Conservation (phyloP, 2,113 vertebrate genomes). For the Piaya cayana region DNA sequence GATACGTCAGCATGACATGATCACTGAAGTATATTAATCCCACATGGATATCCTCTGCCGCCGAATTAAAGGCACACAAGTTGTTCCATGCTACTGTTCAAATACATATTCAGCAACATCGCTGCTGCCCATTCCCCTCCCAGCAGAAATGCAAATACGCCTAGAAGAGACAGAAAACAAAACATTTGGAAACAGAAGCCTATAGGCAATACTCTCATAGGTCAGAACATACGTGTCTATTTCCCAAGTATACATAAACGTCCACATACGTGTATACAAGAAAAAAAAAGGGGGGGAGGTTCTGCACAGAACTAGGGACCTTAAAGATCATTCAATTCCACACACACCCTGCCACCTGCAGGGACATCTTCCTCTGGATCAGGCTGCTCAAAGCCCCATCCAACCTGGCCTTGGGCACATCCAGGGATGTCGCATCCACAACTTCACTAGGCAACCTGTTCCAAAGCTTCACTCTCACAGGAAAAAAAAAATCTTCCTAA, state of each 20-base stretch:
- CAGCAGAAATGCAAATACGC: neutral
- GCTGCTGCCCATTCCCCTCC: neutral
- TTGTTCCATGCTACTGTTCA: neutral
- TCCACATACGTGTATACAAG: fast-evolving
- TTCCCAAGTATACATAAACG: neutral
- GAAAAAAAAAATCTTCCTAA: no score
- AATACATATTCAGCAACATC: neutral
- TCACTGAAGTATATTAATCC: slow-evolving; percentile 26
- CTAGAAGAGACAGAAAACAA: slow-evolving; percentile 4
- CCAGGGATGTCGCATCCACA: no score
- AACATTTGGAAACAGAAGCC: slow-evolving; percentile 12
- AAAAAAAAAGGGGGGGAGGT: fast-evolving
- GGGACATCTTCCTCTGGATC: no score
- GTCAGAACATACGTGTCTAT: fast-evolving
- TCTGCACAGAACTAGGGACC: neutral
- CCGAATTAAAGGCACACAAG: slow-evolving; percentile 17
- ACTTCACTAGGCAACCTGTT: no score
- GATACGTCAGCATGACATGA: slow-evolving; percentile 26
- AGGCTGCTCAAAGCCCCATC: no score
- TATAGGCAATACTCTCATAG: neutral
- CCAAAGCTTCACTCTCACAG: no score
- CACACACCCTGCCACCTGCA: no score
- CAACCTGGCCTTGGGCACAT: no score
- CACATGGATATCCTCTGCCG: slow-evolving; percentile 9
- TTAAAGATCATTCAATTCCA: no score